These are phyloP conservation scores for Tinamus guttatus DNA, from an alignment of 2,113 vertebrate genomes.

Conservation along the genomic window DNA sequence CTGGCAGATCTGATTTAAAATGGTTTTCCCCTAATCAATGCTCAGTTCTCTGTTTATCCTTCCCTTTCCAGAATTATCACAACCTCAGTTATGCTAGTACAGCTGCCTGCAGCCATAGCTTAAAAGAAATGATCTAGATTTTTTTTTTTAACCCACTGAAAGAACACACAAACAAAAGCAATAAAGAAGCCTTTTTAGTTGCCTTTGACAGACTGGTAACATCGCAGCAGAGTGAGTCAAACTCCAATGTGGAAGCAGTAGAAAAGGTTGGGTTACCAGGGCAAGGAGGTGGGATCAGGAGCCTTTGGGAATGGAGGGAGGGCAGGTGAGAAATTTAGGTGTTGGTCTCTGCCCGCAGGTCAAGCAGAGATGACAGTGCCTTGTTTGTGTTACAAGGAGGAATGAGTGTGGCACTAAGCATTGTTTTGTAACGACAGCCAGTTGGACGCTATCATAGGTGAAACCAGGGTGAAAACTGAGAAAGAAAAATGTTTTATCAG, in stretches of 20 bases:
- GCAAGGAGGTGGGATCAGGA: not conserved
- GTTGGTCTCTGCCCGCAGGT: not conserved
- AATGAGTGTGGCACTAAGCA: not conserved
- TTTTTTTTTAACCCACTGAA: not conserved
- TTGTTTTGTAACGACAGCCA: not conserved
- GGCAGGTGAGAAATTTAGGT: not conserved
- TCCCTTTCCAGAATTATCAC: not conserved
- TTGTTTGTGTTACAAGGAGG: not conserved
- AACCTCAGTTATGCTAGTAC: conserved; percentile 3
- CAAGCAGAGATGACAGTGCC: not conserved
- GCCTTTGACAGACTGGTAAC: not conserved
- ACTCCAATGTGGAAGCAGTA: not conserved
- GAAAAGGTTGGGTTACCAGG: not conserved
- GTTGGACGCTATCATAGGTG: not conserved
- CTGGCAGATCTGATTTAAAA: conserved; percentile 45
- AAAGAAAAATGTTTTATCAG: not conserved
- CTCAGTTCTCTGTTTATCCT: not conserved
- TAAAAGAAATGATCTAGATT: not conserved
- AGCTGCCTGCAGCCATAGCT: conserved; percentile 13
- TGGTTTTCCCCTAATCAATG: conserved; percentile 4
- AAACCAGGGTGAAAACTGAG: not conserved
- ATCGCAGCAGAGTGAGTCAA: not conserved
- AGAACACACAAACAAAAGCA: not conserved
- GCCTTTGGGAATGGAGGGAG: accelerated
- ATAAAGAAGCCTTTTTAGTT: not conserved